phyloP scores from a whole-genome alignment of 1,140 invertebrate genomes.

The Archivesica marissinica region DNA sequence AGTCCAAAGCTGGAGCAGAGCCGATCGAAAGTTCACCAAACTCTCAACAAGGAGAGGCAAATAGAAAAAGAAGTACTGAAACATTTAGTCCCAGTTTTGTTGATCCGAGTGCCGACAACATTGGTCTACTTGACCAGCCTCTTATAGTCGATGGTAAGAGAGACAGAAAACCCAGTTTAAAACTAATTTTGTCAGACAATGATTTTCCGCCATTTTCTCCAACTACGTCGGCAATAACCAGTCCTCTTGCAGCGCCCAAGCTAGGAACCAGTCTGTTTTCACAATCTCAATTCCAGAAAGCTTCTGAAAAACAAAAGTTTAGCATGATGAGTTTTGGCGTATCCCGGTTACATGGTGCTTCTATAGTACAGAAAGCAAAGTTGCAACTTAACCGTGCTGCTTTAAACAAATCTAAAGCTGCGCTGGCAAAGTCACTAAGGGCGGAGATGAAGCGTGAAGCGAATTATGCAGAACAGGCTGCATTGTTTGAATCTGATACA shows the following conservation, averaged over 20 bases:
- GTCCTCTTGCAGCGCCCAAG: constrained; percentile 68
- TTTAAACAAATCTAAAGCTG: constrained; percentile 80
- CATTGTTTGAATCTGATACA: neutral
- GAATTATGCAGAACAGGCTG: constrained; percentile 58
- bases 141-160: constrained; percentile 83
- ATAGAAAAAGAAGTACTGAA: neutral
- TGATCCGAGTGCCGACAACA: neutral
- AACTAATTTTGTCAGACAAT: constrained; percentile 71
- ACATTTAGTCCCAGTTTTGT: constrained; percentile 7
- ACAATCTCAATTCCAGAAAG: constrained; percentile 58
- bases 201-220: constrained; percentile 9
- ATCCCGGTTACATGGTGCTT: constrained; percentile 25
- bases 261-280: constrained; percentile 67
- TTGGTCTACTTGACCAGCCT: constrained; percentile 76
- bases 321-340: constrained; percentile 30
- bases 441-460: constrained; percentile 81
- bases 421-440: constrained; percentile 80
- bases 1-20: constrained; percentile 9
- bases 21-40: neutral
- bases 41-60: neutral
- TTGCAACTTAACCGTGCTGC: constrained; percentile 80
- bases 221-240: constrained; percentile 49
- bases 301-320: constrained; percentile 44
- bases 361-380: constrained; percentile 80
- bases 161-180: constrained; percentile 81